These are phyloP conservation scores for Asbolus verrucosus DNA, from an alignment of 1,140 invertebrate species.

Conservation along the genomic window DNA sequence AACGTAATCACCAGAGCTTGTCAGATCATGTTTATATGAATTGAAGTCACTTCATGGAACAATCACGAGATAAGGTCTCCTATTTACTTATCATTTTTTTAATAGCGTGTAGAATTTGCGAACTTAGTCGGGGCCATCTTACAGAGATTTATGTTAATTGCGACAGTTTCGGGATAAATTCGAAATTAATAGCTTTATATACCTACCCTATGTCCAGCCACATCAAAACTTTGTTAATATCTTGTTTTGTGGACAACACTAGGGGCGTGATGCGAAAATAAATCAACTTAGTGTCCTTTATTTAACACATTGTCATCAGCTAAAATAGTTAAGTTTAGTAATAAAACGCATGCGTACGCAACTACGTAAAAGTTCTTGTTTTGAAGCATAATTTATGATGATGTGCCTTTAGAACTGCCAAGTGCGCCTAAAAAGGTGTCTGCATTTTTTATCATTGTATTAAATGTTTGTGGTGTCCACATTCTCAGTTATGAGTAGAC, in stretches of 20 bases:
- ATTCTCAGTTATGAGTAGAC: conserved; percentile 37
- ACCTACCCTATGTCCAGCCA: conserved; percentile 43
- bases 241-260: conserved; percentile 43
- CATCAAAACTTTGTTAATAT: conserved; percentile 47
- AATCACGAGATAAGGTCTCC: conserved; percentile 27
- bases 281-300: conserved; percentile 36
- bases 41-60: conserved; percentile 41
- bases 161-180: conserved; percentile 30
- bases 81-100: conserved; percentile 18
- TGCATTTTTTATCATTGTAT: conserved; percentile 31
- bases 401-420: conserved; percentile 12
- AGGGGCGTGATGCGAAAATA: conserved; percentile 44
- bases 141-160: conserved; percentile 11
- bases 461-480: conserved; percentile 40
- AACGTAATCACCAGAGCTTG: conserved; percentile 36
- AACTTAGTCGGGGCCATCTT: conserved; percentile 1
- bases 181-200: conserved; percentile 45
- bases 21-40: conserved; percentile 39
- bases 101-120: conserved; percentile 16
- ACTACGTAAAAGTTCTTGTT: no score
- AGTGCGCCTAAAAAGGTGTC: conserved; percentile 23
- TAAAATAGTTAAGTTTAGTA: no score
- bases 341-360: no score
- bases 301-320: conserved; percentile 15
- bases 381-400: conserved; percentile 21